A percentile compares a stretch with the other conserved stretches of the same genome.
These are phyloP conservation scores for Anolis sagrei DNA, from an alignment of 2,113 vertebrate genomes.

Conservation along the genomic window DNA sequence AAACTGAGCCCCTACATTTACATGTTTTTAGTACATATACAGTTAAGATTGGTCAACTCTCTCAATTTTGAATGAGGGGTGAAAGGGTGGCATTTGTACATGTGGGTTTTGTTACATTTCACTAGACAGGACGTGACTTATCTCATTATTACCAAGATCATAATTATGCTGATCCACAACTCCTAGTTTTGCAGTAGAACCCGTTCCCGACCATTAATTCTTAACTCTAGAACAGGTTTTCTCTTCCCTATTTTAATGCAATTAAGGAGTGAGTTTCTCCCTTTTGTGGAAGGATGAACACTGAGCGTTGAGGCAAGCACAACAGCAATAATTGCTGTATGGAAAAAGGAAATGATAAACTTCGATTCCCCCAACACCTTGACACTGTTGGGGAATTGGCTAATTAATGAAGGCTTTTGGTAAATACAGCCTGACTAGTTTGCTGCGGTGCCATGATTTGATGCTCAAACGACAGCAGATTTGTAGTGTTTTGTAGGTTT, in stretches of 20 bases:
- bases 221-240: conserved; percentile 31
- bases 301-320: rapidly evolving
- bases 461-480: conserved; percentile 10
- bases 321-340: background rate
- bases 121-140: conserved; percentile 35
- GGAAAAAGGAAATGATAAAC: background rate
- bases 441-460: background rate
- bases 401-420: background rate
- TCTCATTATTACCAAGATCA: conserved; percentile 44
- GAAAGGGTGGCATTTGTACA: background rate
- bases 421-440: background rate
- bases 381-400: conserved; percentile 8
- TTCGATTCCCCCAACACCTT: rapidly evolving
- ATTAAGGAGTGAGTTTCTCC: conserved; percentile 3
- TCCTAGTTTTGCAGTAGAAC: conserved; percentile 37
- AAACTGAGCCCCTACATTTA: background rate
- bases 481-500: too few species aligned
- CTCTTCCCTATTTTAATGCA: background rate
- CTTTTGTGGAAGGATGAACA: background rate
- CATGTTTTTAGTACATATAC: background rate
- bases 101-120: conserved; percentile 25
- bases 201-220: conserved; percentile 54
- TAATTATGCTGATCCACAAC: conserved; percentile 36
- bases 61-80: background rate
- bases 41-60: background rate